A percentile compares a stretch with the other conserved stretches of the same genome.
These are phyloP conservation scores for Paramormyrops kingsleyae DNA, from an alignment of 2,113 vertebrate species.

Conservation along the genomic window DNA sequence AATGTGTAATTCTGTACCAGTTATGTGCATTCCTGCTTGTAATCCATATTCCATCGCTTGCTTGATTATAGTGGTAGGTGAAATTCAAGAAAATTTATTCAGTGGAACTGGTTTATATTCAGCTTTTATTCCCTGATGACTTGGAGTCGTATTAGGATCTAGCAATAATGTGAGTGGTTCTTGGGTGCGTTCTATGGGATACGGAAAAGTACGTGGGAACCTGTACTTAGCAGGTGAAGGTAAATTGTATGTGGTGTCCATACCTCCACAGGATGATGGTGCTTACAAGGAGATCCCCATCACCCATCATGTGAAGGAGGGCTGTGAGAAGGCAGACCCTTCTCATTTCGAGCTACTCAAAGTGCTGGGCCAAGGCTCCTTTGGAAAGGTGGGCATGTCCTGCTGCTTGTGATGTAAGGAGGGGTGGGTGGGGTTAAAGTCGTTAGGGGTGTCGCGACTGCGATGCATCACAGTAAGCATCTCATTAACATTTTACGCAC, in stretches of 20 bases:
- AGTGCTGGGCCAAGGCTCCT: constrained; percentile 94
- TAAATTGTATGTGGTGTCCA: background rate
- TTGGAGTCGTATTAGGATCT: background rate
- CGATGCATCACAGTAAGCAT: no score
- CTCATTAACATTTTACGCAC: no score
- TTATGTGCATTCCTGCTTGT: background rate
- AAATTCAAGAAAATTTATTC: background rate
- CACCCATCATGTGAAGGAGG: constrained; percentile 93
- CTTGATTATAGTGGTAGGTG: background rate
- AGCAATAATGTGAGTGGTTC: background rate
- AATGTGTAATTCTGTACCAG: background rate
- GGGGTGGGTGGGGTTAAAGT: background rate
- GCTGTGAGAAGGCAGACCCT: constrained; percentile 93
- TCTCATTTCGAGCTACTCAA: constrained; percentile 94
- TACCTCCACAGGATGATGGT: constrained; percentile 72
- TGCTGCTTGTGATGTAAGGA: background rate
- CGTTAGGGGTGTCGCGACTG: no score
- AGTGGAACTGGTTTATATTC: background rate
- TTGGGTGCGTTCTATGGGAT: background rate
- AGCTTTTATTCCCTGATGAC: background rate
- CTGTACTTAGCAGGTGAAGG: background rate
- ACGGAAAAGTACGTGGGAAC: background rate
- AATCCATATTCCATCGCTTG: background rate
- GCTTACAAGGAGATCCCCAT: constrained; percentile 90
- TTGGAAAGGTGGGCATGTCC: constrained; percentile 77